Conservation (phyloP, 2,888 invertebrate genomes). For the Chirona hameri region DNA sequence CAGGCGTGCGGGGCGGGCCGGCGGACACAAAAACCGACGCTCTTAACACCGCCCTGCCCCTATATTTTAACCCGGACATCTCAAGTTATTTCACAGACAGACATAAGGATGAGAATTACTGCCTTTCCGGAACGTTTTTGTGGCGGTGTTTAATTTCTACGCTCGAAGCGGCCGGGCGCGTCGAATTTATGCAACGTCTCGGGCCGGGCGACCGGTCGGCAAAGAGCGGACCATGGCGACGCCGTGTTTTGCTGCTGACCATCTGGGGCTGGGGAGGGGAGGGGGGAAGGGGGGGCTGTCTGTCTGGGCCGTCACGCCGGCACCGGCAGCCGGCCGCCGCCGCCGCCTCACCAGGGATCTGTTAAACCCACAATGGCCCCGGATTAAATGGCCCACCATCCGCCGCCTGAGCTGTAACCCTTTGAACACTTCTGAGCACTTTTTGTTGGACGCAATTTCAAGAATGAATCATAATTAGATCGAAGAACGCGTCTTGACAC, state of each 20-base stretch:
- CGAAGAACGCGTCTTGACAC: conserved; percentile 24
- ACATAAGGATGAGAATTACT: conserved; percentile 29
- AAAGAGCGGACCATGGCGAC: neutral
- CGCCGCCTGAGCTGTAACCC: neutral
- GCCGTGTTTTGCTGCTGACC: neutral
- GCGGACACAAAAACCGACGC: neutral
- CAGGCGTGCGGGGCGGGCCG: neutral
- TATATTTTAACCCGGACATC: conserved; percentile 12
- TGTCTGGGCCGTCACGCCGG: neutral
- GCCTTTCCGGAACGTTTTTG: conserved; percentile 24
- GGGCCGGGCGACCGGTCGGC: neutral
- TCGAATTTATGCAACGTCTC: conserved; percentile 23
- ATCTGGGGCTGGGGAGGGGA: neutral
- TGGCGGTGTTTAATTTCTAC: conserved; percentile 25
- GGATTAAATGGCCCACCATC: neutral
- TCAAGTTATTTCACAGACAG: conserved; percentile 28
- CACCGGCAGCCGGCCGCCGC: neutral
- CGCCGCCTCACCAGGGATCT: neutral
- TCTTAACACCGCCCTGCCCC: conserved; percentile 23
- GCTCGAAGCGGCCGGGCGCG: neutral
- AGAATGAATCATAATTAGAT: conserved; percentile 26
- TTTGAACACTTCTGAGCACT: conserved; percentile 27
- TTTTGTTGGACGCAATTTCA: conserved; percentile 23
- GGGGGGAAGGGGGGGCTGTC: neutral
- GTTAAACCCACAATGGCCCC: conserved; percentile 2